phyloP scores from a whole-genome alignment of 2,888 invertebrate species.

The Oxycera nigricornis region DNA sequence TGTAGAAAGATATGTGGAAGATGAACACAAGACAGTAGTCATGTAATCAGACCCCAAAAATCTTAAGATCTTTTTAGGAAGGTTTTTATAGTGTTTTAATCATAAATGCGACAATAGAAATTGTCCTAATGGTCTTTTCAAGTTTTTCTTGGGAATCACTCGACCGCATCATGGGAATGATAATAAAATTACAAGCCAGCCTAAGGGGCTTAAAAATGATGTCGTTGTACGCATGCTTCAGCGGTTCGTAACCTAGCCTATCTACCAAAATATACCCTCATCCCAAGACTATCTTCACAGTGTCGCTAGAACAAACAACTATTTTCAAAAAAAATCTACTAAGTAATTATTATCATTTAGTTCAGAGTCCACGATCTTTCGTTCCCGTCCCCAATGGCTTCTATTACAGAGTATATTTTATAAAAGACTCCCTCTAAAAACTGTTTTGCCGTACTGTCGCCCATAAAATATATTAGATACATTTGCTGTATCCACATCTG shows the following conservation, averaged over 20 bases:
- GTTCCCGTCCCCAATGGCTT: neutral
- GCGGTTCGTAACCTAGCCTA: neutral
- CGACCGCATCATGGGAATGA: neutral
- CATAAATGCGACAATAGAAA: slow-evolving; percentile 33
- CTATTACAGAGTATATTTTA: neutral
- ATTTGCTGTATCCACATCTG: neutral
- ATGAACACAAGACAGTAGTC: neutral
- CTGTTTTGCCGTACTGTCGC: neutral
- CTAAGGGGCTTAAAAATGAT: neutral
- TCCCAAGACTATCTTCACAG: no score
- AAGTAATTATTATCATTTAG: no score
- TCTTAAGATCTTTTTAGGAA: slow-evolving; percentile 1
- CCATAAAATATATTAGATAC: neutral
- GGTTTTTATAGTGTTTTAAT: slow-evolving; percentile 9
- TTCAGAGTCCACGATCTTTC: no score
- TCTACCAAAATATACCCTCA: no score
- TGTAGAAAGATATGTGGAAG: neutral
- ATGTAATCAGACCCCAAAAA: neutral
- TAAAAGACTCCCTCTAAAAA: neutral
- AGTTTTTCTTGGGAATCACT: slow-evolving; percentile 7
- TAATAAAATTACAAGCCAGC: neutral
- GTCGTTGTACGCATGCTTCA: neutral
- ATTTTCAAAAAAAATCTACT: no score
- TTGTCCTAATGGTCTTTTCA: slow-evolving; percentile 1
- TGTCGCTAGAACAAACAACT: no score